A percentile compares a stretch with the other conserved stretches of the same genome.
Conservation (phyloP, 2,113 vertebrate species). For the Pitta sordida region DNA sequence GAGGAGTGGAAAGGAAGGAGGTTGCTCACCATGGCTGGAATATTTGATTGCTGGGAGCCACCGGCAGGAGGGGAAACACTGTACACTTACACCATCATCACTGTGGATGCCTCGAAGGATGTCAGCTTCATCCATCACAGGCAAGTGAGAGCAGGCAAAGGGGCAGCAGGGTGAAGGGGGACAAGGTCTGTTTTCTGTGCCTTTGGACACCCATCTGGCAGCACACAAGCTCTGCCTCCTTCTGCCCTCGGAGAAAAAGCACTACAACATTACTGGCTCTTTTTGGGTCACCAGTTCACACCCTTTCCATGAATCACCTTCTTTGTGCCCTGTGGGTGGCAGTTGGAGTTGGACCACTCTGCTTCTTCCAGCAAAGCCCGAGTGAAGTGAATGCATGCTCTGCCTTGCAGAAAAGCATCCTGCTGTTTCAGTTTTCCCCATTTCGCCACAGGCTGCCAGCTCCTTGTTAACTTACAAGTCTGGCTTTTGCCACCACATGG, state of each 20-base stretch:
- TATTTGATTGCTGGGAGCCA: constrained; percentile 93
- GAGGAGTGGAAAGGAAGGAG: constrained; percentile 82
- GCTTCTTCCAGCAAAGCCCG: background rate
- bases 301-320: background rate
- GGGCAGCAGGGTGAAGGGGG: background rate
- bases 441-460: background rate
- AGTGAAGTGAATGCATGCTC: accelerated
- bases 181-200: background rate
- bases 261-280: background rate
- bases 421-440: background rate
- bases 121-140: constrained; percentile 87
- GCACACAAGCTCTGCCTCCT: background rate
- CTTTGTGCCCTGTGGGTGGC: background rate
- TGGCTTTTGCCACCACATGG: background rate
- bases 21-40: constrained; percentile 92
- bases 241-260: accelerated
- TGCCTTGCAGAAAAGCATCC: background rate
- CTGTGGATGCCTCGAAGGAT: constrained; percentile 82
- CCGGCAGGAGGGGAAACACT: constrained; percentile 81
- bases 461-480: background rate
- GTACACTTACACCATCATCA: constrained; percentile 91
- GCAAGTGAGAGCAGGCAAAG: constrained; percentile 49
- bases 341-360: background rate
- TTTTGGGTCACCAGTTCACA: background rate
- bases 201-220: background rate